A percentile compares a stretch with the other conserved stretches of the same genome.
Evolutionary conservation across 2,113 vertebrate genomes (phyloP).

Genomic region (Atlantisia rogersi): DNA sequence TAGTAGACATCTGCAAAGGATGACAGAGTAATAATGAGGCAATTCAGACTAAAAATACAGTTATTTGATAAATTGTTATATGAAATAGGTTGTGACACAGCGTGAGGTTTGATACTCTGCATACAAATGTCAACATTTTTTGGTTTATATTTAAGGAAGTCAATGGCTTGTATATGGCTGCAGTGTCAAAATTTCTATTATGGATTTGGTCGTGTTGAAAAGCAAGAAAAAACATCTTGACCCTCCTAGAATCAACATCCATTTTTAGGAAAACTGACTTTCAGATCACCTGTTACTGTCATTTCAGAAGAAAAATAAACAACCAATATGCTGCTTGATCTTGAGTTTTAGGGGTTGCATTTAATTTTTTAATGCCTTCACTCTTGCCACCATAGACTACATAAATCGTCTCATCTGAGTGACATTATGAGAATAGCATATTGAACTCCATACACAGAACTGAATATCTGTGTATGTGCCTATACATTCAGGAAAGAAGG

Average conservation of each 20-base stretch:
- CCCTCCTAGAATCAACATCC: neutral
- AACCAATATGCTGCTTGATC: neutral
- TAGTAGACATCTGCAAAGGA: neutral
- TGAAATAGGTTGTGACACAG: neutral
- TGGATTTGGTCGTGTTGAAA: neutral
- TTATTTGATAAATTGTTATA: too few species aligned
- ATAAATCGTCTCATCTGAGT: neutral
- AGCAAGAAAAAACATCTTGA: neutral
- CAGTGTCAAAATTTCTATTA: neutral
- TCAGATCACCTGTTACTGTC: neutral
- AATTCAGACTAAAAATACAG: neutral
- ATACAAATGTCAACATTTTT: neutral
- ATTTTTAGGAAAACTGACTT: neutral
- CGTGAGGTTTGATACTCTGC: neutral
- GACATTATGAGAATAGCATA: neutral
- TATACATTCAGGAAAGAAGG: conserved; percentile 15
- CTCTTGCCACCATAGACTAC: neutral
- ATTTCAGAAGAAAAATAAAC: neutral
- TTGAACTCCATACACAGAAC: neutral
- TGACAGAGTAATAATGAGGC: neutral
- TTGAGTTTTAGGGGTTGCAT: neutral
- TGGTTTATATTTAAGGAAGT: neutral
- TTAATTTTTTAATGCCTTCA: conserved; percentile 24
- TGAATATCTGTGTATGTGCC: neutral
- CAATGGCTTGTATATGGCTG: neutral